These are phyloP conservation scores for Callosobruchus maculatus DNA, from an alignment of 2,888 invertebrate species.

Conservation along the genomic window DNA sequence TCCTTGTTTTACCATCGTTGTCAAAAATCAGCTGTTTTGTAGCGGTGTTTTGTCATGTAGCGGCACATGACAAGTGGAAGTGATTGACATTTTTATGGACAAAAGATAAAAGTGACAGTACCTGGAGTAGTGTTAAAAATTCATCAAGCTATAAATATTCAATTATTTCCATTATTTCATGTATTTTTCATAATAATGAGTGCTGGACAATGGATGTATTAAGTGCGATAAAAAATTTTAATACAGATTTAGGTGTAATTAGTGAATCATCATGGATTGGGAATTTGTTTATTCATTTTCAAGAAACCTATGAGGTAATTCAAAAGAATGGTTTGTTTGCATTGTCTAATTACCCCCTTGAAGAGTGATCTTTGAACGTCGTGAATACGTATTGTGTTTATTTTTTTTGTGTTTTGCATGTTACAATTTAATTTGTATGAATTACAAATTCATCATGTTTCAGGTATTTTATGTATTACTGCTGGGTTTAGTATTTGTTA, in stretches of 20 bases:
- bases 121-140: neutral
- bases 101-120: too few species aligned
- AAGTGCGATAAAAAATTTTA: constrained; percentile 43
- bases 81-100: too few species aligned
- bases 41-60: too few species aligned
- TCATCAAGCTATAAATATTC: neutral
- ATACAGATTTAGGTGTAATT: constrained; percentile 39
- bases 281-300: constrained; percentile 26
- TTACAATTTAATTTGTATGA: too few species aligned
- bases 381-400: neutral
- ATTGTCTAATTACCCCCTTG: neutral
- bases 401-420: neutral
- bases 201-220: constrained; percentile 43
- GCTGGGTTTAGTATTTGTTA: constrained; percentile 27
- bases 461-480: constrained; percentile 30
- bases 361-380: constrained; percentile 11
- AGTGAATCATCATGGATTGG: constrained; percentile 38
- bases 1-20: too few species aligned
- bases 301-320: constrained; percentile 38
- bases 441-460: constrained; percentile 9
- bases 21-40: too few species aligned
- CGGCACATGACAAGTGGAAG: too few species aligned
- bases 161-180: neutral
- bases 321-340: constrained; percentile 3
- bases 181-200: constrained; percentile 1